Evolutionary conservation across 2,888 invertebrate species (phyloP), one percentile per base, ranked within the genome.

Genomic region (Tortricodes alternella): DNA sequence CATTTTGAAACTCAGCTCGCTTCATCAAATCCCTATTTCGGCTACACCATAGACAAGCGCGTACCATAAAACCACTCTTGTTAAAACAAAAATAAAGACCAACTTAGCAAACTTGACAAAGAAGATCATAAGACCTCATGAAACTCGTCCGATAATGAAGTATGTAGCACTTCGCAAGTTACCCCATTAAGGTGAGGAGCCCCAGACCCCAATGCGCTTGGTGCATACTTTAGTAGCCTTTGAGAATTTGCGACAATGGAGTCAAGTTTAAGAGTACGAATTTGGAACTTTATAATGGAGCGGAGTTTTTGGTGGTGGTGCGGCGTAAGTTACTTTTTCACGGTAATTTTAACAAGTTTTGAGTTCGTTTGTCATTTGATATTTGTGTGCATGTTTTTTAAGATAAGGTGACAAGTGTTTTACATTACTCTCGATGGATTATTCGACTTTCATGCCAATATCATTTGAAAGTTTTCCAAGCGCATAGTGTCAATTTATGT

Each of bases 191-290:
- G 49, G 49, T 53, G 21, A 41, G 41, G 44, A 11, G 11, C 13
- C 15, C 32, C 23, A 4, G 37, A 34, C 46, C 24, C 24, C n/a
- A 7, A 11, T 51, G 59, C 43, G 46, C 41, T 51, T 59, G 46
- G 51, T 59, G 55, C 59, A 59, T 59, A 59, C 55, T 59, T 51
- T 38, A 51, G 50, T 56, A 41, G 46, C 21, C 34, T 29, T 16
- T 21, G 16, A 56, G 29, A 11, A 15, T 37, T 15, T 35, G 13
- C 16, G 18, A 2, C 21, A 29, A 44, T n/a, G 29, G 7, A 39
- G 15, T n/a, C 8, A 27, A 46, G 15, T 37, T 32, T 39, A 2
- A 23, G 38, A 43, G 43, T 16, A 21, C 13, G 15, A 15, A 19
- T 15, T 29, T 21, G 7, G 15, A 43, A 46, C 39, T 53, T 46